A percentile compares a stretch with the other conserved stretches of the same genome.
These are phyloP conservation scores for Otus scops DNA, from an alignment of 2,797 vertebrate species.

Conservation along the genomic window DNA sequence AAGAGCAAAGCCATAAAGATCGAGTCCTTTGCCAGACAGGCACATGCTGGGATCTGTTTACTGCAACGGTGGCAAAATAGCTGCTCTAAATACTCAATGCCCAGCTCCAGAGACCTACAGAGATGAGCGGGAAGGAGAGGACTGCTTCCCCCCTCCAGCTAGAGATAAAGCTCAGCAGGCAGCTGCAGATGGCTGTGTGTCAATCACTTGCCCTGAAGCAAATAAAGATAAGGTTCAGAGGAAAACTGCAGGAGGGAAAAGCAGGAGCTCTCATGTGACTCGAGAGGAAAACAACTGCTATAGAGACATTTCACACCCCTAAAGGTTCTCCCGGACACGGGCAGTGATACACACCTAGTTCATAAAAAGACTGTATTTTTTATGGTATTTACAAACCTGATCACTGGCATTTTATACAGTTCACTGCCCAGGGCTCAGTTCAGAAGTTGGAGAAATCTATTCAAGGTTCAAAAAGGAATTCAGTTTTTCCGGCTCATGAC, in stretches of 20 bases:
- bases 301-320: background rate
- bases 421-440: background rate
- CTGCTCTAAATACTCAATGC: background rate
- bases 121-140: background rate
- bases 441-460: background rate
- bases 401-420: background rate
- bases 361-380: background rate
- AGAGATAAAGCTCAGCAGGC: background rate
- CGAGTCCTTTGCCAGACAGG: background rate
- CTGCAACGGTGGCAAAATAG: background rate
- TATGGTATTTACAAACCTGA: background rate
- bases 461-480: background rate
- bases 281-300: background rate
- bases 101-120: background rate
- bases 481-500: background rate
- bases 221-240: background rate
- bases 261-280: background rate
- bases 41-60: background rate
- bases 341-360: background rate
- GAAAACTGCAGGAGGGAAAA: conserved; percentile 12
- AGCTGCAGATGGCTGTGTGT: background rate
- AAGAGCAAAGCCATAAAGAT: conserved; percentile 25
- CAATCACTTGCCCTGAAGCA: background rate
- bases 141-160: background rate
- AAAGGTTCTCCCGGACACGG: background rate